Conservation (phyloP, 2,797 vertebrate species). For the Onychomys leucogaster region DNA sequence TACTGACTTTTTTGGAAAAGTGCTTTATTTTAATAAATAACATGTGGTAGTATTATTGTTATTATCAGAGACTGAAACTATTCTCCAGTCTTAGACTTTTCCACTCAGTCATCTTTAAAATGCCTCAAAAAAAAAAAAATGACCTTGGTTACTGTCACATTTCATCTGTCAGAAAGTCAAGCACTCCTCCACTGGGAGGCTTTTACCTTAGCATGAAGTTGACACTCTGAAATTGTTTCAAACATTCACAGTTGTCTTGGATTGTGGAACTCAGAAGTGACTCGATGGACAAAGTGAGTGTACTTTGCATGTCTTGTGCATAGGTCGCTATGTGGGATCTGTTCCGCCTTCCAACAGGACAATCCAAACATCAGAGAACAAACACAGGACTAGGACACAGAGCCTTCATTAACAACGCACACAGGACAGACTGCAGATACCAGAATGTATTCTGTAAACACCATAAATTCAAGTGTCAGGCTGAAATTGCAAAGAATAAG, state of each 20-base stretch:
- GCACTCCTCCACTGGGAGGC: background rate
- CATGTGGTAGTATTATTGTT: slow-evolving; percentile 54
- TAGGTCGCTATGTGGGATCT: background rate
- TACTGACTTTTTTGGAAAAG: slow-evolving; percentile 63
- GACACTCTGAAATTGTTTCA: background rate
- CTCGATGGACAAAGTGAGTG: background rate
- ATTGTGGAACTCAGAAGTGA: background rate
- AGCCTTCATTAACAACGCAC: background rate
- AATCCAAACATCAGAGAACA: slow-evolving; percentile 7
- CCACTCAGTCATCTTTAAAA: slow-evolving; percentile 9
- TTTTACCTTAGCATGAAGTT: background rate
- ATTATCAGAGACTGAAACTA: slow-evolving; percentile 62
- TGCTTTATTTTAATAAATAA: slow-evolving; percentile 69
- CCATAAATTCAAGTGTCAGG: background rate
- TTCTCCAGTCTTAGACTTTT: slow-evolving; percentile 8
- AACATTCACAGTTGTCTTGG: background rate
- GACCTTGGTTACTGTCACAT: slow-evolving; percentile 2
- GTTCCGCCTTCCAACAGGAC: background rate
- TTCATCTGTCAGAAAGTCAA: slow-evolving; percentile 21
- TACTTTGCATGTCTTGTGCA: background rate
- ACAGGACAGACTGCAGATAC: background rate
- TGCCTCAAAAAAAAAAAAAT: slow-evolving; percentile 44
- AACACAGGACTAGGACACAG: background rate
- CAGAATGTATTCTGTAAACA: background rate
- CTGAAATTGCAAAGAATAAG: background rate